Conservation (phyloP, 2,888 invertebrate genomes). For the Agrotis ipsilon region DNA sequence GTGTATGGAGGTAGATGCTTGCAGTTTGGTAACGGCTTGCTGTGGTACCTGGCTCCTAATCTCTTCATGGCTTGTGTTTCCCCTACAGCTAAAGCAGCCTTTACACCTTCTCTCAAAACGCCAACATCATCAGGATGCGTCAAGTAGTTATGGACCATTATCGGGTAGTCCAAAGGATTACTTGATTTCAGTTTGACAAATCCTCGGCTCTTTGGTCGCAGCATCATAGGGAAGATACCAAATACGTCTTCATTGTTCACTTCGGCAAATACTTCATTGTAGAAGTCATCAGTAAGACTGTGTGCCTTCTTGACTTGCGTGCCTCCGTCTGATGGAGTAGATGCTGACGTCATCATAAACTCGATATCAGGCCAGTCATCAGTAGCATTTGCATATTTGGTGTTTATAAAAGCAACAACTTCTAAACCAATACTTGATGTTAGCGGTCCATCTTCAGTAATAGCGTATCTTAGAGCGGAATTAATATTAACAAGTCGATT, state of each 20-base stretch:
- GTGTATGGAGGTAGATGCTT: slow-evolving; percentile 94
- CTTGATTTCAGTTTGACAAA: slow-evolving; percentile 93
- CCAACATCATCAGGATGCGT: slow-evolving; percentile 96
- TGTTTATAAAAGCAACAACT: slow-evolving; percentile 96
- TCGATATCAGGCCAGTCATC: slow-evolving; percentile 98
- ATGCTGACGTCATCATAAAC: slow-evolving; percentile 96
- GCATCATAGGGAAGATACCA: slow-evolving; percentile 96
- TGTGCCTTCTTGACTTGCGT: slow-evolving; percentile 95
- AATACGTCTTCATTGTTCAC: slow-evolving; percentile 95
- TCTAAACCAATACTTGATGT: slow-evolving; percentile 97
- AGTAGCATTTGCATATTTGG: slow-evolving; percentile 96
- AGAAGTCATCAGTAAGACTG: slow-evolving; percentile 95
- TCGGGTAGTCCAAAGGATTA: slow-evolving; percentile 95
- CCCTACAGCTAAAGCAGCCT: slow-evolving; percentile 95
- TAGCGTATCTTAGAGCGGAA: slow-evolving; percentile 95
- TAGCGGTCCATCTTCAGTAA: slow-evolving; percentile 96
- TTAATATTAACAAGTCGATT: slow-evolving; percentile 96
- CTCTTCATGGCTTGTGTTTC: slow-evolving; percentile 95
- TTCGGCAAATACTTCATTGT: slow-evolving; percentile 93
- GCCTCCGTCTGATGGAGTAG: slow-evolving; percentile 96
- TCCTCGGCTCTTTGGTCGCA: slow-evolving; percentile 97
- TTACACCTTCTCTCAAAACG: slow-evolving; percentile 96
- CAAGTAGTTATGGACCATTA: slow-evolving; percentile 97
- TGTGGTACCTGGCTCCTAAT: slow-evolving; percentile 95
- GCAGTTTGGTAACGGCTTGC: slow-evolving; percentile 95